phyloP scores from a whole-genome alignment of 2,888 invertebrate species.

The Parnassius mnemosyne region DNA sequence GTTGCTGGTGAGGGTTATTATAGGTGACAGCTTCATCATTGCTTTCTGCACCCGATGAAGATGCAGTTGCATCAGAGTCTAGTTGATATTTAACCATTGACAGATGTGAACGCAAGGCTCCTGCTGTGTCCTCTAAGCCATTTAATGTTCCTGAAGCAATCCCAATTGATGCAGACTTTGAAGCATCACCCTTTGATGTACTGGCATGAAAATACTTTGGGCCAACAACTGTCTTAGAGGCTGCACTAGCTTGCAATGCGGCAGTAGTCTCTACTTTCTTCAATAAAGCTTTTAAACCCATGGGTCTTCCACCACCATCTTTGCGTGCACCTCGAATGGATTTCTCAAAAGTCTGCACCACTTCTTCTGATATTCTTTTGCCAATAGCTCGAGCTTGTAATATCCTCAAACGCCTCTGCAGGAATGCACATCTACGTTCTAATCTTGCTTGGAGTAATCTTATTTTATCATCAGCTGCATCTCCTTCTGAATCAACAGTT shows the following conservation, averaged over 20 bases:
- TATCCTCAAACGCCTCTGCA: conserved; percentile 87
- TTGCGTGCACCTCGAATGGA: conserved; percentile 86
- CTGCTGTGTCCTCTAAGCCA: conserved; percentile 86
- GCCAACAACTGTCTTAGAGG: conserved; percentile 57
- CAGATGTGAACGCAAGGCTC: conserved; percentile 86
- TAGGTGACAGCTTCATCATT: conserved; percentile 92
- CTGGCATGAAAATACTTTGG: conserved; percentile 73
- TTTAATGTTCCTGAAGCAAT: conserved; percentile 83
- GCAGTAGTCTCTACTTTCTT: conserved; percentile 71
- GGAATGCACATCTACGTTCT: conserved; percentile 85
- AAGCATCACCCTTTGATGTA: conserved; percentile 87
- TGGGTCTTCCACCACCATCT: conserved; percentile 69
- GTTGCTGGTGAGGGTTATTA: conserved; percentile 88
- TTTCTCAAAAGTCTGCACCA: conserved; percentile 82
- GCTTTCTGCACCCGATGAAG: conserved; percentile 96
- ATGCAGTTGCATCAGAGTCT: conserved; percentile 96
- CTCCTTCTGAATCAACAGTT: conserved; percentile 72
- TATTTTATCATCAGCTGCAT: conserved; percentile 75
- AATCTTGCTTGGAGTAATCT: conserved; percentile 81
- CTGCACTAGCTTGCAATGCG: conserved; percentile 66
- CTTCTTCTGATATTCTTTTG: conserved; percentile 88
- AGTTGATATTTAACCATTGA: conserved; percentile 86
- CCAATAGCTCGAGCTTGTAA: conserved; percentile 88
- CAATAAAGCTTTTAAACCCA: conserved; percentile 67
- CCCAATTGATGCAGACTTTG: conserved; percentile 82